Percentiles rank a stretch among this genome's conserved stretches.
Evolutionary conservation across 2,797 vertebrate species (phyloP).

Genomic region (Alectoris magna): DNA sequence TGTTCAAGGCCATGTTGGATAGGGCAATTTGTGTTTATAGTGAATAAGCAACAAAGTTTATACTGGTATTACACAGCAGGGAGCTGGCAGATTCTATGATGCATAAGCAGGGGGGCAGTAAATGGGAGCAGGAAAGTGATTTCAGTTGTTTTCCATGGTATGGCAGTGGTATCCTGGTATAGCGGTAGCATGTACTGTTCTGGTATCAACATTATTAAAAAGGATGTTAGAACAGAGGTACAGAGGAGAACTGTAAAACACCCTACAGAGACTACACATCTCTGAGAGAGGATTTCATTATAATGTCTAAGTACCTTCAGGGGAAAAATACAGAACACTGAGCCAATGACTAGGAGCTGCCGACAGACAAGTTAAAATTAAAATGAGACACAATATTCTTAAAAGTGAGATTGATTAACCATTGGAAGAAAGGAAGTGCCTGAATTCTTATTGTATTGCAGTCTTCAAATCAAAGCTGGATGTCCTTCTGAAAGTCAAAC

Average conservation of each 20-base stretch:
- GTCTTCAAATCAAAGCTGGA: not conserved
- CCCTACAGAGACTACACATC: slow-evolving; percentile 29
- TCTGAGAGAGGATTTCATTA: slow-evolving; percentile 61
- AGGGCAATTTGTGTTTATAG: not conserved
- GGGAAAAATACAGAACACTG: slow-evolving; percentile 57
- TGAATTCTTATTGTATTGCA: slow-evolving; percentile 20
- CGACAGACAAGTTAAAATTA: slow-evolving; percentile 59
- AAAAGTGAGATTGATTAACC: slow-evolving; percentile 69
- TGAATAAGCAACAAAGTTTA: not conserved
- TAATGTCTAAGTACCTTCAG: slow-evolving; percentile 53
- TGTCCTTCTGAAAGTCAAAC: slow-evolving; percentile 65
- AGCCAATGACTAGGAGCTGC: slow-evolving; percentile 36
- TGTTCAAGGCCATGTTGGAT: no score
- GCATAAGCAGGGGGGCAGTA: not conserved
- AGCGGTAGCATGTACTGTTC: not conserved
- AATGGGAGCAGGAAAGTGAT: not conserved
- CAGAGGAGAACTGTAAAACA: slow-evolving; percentile 1
- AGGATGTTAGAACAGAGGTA: not conserved
- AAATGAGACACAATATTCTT: slow-evolving; percentile 62
- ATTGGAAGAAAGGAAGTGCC: slow-evolving; percentile 53
- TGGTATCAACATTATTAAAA: slow-evolving; percentile 26
- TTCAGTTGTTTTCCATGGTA: not conserved
- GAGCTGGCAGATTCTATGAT: not conserved
- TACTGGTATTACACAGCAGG: not conserved
- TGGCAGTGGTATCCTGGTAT: not conserved